These are phyloP conservation scores for Germaria angustata DNA, from an alignment of 2,888 invertebrate genomes.

Conservation along the genomic window DNA sequence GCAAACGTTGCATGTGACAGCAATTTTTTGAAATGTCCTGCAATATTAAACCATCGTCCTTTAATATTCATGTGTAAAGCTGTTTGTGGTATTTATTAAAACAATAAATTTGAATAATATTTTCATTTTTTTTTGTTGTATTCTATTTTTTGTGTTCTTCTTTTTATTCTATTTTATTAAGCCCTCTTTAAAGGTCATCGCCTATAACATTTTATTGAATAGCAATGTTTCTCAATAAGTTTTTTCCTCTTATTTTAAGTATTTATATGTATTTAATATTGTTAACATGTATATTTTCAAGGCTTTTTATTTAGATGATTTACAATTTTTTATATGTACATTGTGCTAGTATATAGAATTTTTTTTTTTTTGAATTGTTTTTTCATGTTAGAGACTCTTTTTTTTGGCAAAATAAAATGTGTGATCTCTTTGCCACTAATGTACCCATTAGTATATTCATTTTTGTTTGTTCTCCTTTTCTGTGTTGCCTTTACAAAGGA, in stretches of 20 bases:
- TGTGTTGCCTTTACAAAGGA: slow-evolving; percentile 42
- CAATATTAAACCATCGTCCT: neutral
- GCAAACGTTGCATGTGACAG: slow-evolving; percentile 31
- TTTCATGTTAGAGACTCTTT: neutral
- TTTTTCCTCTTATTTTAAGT: slow-evolving; percentile 12
- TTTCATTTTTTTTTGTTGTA: neutral
- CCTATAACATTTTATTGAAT: slow-evolving; percentile 58
- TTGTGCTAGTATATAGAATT: neutral
- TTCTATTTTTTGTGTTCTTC: too few relatives aligned
- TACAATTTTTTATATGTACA: slow-evolving; percentile 43
- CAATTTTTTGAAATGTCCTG: slow-evolving; percentile 1
- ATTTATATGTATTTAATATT: slow-evolving; percentile 58
- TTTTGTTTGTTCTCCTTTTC: slow-evolving; percentile 8
- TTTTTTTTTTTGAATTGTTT: slow-evolving; percentile 16
- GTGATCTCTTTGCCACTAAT: slow-evolving; percentile 63
- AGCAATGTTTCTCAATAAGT: slow-evolving; percentile 19
- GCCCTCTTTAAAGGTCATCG: slow-evolving; percentile 58
- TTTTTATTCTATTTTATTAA: slow-evolving; percentile 21
- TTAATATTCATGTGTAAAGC: neutral
- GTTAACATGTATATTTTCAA: slow-evolving; percentile 62
- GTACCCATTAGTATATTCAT: slow-evolving; percentile 60
- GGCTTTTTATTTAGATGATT: slow-evolving; percentile 55
- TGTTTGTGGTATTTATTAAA: slow-evolving; percentile 20
- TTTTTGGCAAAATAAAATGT: slow-evolving; percentile 60
- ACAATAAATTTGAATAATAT: slow-evolving; percentile 38